Evolutionary conservation across 2,888 invertebrate species (phyloP), one percentile per base, ranked within the genome.

Genomic region (Cylindroiulus punctatus): DNA sequence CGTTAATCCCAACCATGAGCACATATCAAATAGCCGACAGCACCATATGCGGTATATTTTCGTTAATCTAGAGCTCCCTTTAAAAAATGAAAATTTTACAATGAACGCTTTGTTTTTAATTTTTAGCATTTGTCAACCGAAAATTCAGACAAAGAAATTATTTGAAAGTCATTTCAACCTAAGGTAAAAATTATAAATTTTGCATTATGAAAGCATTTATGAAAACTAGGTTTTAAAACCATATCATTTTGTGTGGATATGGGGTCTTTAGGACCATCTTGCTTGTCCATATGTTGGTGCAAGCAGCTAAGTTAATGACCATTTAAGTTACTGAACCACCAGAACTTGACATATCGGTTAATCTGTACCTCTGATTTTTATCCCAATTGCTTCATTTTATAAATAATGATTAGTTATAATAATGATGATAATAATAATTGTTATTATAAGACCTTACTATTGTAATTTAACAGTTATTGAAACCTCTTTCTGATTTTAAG

Each of bases 361-460:
- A 22, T 57, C 22, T 57, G 57, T 57, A 57, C 22, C 4, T n/a
- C 22, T 57, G 22, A 57, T n/a, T 22, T 22, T 3, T 8, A 8
- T 22, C 57, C 57, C 57, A 57, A 19, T 52, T 52, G 5, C 19
- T 57, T 57, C 22, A 22, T 57, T 57, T 57, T 57, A 22, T 57
- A 57, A 57, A 57, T 57, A 57, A 57, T 57, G 22, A 57, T 47
- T 47, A 47, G 19, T 57, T 57, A 57, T 57, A 57, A 57, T 57
- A n/a, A 22, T 22, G 57, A 57, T 57, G 22, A 57, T 57, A 57
- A 57, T 57, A 57, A 57, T 57, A 22, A 57, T 57, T 57, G 57
- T 57, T 57, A 57, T 57, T 57, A 57, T 57, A 57, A 57, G 57
- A 57, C 57, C 57, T 57, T 57, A 22, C 57, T 57, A 57, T 57